phyloP scores from a whole-genome alignment of 2,888 invertebrate genomes.

The Dicranocentrus wangi region DNA sequence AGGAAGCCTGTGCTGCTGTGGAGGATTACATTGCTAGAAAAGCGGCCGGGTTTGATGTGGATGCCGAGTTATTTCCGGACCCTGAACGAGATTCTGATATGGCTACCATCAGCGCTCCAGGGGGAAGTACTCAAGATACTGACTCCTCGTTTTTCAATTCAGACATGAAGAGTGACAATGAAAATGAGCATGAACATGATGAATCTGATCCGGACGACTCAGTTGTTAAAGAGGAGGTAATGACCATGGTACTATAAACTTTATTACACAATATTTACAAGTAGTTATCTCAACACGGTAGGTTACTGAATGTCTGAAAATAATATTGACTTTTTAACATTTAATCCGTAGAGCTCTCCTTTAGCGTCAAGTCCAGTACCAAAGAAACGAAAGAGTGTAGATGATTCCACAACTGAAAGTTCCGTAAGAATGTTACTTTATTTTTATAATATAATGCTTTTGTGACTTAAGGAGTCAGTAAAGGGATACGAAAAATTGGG shows the following conservation, averaged over 20 bases:
- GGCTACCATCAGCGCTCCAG: neutral
- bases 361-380: constrained; percentile 30
- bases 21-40: constrained; percentile 81
- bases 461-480: neutral
- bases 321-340: constrained; percentile 1
- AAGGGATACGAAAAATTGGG: neutral
- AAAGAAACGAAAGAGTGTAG: constrained; percentile 54
- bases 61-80: constrained; percentile 51
- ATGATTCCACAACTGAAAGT: constrained; percentile 12
- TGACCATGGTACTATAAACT: neutral
- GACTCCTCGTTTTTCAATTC: neutral
- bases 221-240: constrained; percentile 3
- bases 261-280: neutral
- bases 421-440: constrained; percentile 24
- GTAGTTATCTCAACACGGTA: too few relatives aligned
- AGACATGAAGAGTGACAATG: neutral
- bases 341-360: neutral
- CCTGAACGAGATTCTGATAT: neutral
- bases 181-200: neutral
- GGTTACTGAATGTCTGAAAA: too few relatives aligned
- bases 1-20: constrained; percentile 86
- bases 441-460: neutral
- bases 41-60: constrained; percentile 65
- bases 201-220: neutral
- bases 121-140: neutral